Base-by-base conservation (phyloP, 2,888 invertebrate genomes). In the Asteroscopus sphinx region DNA sequence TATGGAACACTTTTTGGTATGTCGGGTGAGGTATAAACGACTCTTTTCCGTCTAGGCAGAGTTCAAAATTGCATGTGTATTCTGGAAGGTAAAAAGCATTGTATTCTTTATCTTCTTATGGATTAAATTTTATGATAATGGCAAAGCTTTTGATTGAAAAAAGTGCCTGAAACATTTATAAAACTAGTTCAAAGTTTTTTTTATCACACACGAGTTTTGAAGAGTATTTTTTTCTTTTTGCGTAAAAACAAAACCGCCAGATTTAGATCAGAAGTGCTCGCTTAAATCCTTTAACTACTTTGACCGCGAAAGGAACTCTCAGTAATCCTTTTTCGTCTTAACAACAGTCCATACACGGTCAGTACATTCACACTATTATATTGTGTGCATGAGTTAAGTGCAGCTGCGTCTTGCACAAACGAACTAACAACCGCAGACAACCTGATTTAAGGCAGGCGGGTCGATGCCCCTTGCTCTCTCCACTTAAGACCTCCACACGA, bases 371-470 rank as follows among this genome's bases (percentile, higher is more conserved):
- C 61, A 57, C 60, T 67, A 64, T 73, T 54, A 61, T 40, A 47
- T 42, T 67, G 52, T 55, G 60, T 60, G 56, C 45, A 56, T 46
- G 52, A 63, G 51, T 59, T 61, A 72, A 65, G 76, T 68, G 75
- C 79, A 81, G 79, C 80, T 77, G 80, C 76, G 73, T 70, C 74
- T 77, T 70, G 77, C 78, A 78, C 82, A 85, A 83, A 79, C 76
- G 77, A 78, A 82, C 75, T 83, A 83, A 86, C 83, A 81, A 82
- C 83, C 82, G 82, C 84, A 85, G 88, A 89, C 91, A 88, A 82
- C 81, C 85, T 90, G 91, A 92, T 90, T 91, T 90, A 90, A 87
- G 82, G 83, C 83, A 77, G 70, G 59, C 61, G 77, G 89, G 87
- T 88, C 87, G 86, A 82, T 75, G 88, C 73, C 81, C 80, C 70